Conservation (phyloP, 2,113 vertebrate species). For the Limanda limanda region DNA sequence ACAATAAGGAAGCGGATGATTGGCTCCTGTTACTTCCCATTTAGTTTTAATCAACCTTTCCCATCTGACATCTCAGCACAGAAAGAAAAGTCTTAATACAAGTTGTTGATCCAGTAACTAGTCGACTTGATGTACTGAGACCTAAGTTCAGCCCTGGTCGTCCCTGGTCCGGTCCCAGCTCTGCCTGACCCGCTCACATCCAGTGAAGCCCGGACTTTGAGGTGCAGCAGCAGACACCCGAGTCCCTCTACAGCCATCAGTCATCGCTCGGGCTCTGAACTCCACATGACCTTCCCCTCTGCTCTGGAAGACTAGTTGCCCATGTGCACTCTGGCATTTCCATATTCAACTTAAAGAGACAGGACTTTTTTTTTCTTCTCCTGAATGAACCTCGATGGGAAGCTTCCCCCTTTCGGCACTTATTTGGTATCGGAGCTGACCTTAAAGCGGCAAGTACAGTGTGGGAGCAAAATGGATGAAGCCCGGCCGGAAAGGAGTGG, state of each 20-base stretch:
- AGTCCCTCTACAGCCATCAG: slow-evolving; percentile 84
- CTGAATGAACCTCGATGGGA: slow-evolving; percentile 16
- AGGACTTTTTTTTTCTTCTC: slow-evolving; percentile 13
- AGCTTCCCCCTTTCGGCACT: slow-evolving; percentile 26
- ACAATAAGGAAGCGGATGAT: too few relatives aligned
- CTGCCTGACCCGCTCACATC: slow-evolving; percentile 44
- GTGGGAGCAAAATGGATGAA: slow-evolving; percentile 11
- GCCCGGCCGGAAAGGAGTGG: slow-evolving; percentile 40
- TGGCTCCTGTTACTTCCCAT: too few relatives aligned
- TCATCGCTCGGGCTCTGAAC: slow-evolving; percentile 89
- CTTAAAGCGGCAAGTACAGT: slow-evolving; percentile 25
- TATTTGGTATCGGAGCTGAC: slow-evolving; percentile 21
- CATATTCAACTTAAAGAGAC: slow-evolving; percentile 77
- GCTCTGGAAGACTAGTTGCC: slow-evolving; percentile 73
- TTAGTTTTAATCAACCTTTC: not conserved
- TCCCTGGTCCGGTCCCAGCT: slow-evolving; percentile 67
- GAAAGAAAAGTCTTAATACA: slow-evolving; percentile 1
- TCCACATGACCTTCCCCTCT: slow-evolving; percentile 89
- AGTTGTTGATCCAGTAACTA: slow-evolving; percentile 23
- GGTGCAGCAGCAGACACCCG: slow-evolving; percentile 81
- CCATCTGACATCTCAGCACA: slow-evolving; percentile 20
- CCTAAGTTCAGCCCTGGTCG: slow-evolving; percentile 15
- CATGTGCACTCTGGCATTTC: slow-evolving; percentile 81
- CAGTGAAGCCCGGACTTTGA: slow-evolving; percentile 77
- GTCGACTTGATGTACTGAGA: slow-evolving; percentile 18